Percentiles rank a stretch among this genome's conserved stretches.
Conservation (phyloP, 2,113 vertebrate genomes). For the Ammodytes marinus region DNA sequence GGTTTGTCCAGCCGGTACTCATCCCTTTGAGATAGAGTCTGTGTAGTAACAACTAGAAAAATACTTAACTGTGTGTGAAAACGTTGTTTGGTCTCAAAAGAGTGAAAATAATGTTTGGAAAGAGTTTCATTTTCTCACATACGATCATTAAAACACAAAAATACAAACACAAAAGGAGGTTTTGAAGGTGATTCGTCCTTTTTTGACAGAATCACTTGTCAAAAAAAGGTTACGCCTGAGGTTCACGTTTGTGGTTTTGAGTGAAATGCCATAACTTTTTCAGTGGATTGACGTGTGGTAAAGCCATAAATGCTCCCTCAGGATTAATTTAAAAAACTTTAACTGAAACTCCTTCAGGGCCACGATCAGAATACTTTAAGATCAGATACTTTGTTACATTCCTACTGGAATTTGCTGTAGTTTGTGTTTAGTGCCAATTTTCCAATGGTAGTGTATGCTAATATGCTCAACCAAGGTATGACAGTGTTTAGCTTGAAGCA, state of each 20-base stretch:
- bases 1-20: slow-evolving; percentile 34
- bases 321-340: no score
- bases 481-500: not conserved
- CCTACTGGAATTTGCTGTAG: not conserved
- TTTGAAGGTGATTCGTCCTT: not conserved
- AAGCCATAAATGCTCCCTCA: no score
- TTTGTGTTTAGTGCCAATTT: not conserved
- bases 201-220: not conserved
- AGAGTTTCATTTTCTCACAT: not conserved
- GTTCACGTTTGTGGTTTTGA: no score
- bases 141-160: slow-evolving; percentile 1
- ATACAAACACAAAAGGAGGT: not conserved
- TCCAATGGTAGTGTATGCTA: not conserved
- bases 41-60: not conserved
- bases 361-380: no score
- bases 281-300: no score
- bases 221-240: no score
- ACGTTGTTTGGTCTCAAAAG: not conserved
- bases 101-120: not conserved
- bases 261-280: no score
- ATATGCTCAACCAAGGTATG: not conserved
- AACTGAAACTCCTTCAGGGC: no score
- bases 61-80: not conserved
- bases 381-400: not conserved
- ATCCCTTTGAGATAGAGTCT: not conserved